Evolutionary conservation across 2,797 vertebrate species (phyloP).

Genomic region (Bryconaethiops microstoma): DNA sequence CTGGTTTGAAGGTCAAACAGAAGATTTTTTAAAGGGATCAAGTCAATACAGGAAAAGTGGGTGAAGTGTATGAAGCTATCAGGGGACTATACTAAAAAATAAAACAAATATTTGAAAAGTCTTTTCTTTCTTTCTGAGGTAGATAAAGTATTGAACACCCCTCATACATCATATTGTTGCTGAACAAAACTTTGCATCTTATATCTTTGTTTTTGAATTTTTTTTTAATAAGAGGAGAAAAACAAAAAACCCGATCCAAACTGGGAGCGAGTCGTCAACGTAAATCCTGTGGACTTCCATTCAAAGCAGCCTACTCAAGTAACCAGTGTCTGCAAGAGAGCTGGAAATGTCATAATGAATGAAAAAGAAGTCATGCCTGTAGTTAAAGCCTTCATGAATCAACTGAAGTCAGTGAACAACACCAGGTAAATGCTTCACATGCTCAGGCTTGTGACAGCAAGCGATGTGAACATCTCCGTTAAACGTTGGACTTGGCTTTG

Average conservation of each 20-base stretch:
- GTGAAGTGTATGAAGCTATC: too few species aligned
- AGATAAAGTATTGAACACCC: too few species aligned
- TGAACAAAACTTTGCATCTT: too few species aligned
- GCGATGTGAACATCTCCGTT: background rate
- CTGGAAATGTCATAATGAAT: conserved; percentile 79
- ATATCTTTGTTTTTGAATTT: too few species aligned
- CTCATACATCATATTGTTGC: too few species aligned
- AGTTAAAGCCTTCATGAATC: conserved; percentile 73
- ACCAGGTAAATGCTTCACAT: conserved; percentile 26
- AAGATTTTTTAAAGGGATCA: too few species aligned
- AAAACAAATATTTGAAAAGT: too few species aligned
- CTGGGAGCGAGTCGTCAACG: conserved; percentile 81
- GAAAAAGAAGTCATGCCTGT: conserved; percentile 76
- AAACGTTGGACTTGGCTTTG: background rate
- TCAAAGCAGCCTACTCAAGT: conserved; percentile 76
- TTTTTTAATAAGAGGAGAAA: background rate
- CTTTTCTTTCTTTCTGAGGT: too few species aligned
- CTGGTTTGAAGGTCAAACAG: too few species aligned
- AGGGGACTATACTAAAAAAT: too few species aligned
- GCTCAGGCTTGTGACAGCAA: background rate
- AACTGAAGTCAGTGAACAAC: conserved; percentile 62
- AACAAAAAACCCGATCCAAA: conserved; percentile 9
- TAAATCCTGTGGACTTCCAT: conserved; percentile 76
- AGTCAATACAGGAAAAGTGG: too few species aligned
- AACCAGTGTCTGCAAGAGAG: conserved; percentile 78